Base-by-base conservation (phyloP, 2,888 invertebrate genomes). In the Chrysodeixis includens region DNA sequence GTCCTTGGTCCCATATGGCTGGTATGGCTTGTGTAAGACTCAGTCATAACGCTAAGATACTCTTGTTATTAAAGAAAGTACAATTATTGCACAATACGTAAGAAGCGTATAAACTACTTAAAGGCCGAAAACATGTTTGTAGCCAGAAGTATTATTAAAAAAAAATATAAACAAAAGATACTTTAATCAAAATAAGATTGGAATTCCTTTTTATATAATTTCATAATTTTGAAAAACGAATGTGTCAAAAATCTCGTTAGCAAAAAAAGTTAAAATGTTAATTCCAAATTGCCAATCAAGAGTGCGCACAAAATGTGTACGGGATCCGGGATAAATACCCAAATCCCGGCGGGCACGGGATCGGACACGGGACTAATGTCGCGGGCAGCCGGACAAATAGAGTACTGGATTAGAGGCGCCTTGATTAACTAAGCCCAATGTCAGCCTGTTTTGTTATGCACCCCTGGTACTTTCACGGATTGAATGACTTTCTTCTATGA, bases 361-460 rank as follows among this genome's bases (percentile, higher is more conserved):
- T 81, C 83, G 88, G 90, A 89, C 90, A 83, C 86, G 86, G 89
- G 90, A 93, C 91, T 91, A 92, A 93, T 93, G 93, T 93, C 90
- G 93, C 89, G 93, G 93, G 85, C 80, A 83, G 79, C 81, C 84
- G 88, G 84, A 91, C 91, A 91, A 92, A 92, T 92, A 91, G 88
- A 88, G 85, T 86, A 81, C 84, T 84, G 90, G 90, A 92, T 92
- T 92, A 91, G 89, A 85, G 76, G 79, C 88, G 90, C 90, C 90
- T 91, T 93, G 91, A 93, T 93, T 93, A 93, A 91, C 91, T 92
- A 90, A 90, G 87, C 90, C 85, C 82, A 85, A 86, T 87, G 87
- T 86, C 87, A 87, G 85, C 86, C 87, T 89, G 86, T 86, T 92
- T 89, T 86, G 88, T 90, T 92, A 92, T 93, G 91, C 91, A 89